Evolutionary conservation across 2,797 vertebrate genomes (phyloP), one percentile per base, ranked within the genome.

Genomic region (Onychomys leucogaster): DNA sequence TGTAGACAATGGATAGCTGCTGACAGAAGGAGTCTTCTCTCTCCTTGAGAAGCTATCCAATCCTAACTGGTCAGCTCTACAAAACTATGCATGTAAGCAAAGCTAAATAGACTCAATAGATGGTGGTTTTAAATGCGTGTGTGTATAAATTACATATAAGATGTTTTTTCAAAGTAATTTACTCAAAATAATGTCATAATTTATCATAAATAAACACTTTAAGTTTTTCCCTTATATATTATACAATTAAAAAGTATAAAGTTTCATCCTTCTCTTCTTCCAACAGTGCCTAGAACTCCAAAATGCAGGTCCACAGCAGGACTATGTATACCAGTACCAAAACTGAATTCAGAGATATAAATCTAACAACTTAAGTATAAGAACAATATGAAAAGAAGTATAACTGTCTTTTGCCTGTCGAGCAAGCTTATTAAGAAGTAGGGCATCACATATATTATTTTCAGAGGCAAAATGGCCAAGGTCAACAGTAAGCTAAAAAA

Each of bases 391-490:
- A 78, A 78, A 78, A 78, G 21, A 32, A 80, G 52, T 77, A 23
- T 37, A 57, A 37, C 37, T 1, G 13, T 43, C 25, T 63, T 83
- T 11, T 83, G 57, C 16, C 37, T n/a, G 67, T 3, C 2, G 63
- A 83, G 8, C 25, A 83, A 83, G 37, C 17, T 63, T 61, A 61
- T 29, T 83, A 63, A 83, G 57, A 61, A 83, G 8, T 7, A 63
- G 1, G 32, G 8, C 14, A 19, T 9, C 41, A 59, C 10, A 61
- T 61, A 83, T 17, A 17, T 8, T 83, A 19, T 61, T 43, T 83
- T 32, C 16, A 17, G 7, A 14, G 25, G 7, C 4, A 4, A n/a
- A 2, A 13, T 61, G 2, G 14, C 14, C 7, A 41, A 5, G 0
- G 13, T 29, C 80, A 61, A 41, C 8, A 82, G 55, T 41, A 8